These are phyloP conservation scores for Galbula dea DNA, from an alignment of 2,113 vertebrate species.

Conservation along the genomic window DNA sequence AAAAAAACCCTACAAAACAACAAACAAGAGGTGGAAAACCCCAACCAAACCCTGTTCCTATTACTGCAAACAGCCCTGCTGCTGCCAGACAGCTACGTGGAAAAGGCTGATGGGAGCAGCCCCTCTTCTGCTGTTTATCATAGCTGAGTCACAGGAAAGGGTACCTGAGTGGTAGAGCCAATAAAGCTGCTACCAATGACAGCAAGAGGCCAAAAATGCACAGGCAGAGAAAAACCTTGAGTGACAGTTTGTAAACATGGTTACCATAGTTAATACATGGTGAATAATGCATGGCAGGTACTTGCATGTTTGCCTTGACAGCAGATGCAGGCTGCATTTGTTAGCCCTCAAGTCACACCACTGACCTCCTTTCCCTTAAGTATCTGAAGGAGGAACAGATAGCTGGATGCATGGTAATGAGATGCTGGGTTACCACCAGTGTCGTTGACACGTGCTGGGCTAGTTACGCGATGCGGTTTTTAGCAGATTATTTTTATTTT, in stretches of 20 bases:
- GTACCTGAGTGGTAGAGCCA: background rate
- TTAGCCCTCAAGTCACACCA: background rate
- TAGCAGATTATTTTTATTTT: background rate
- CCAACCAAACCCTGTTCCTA: background rate
- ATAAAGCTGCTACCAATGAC: background rate
- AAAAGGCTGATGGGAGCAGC: background rate
- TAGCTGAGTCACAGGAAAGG: background rate
- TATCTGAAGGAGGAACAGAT: background rate
- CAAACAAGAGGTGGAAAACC: too few relatives aligned
- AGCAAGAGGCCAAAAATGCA: background rate
- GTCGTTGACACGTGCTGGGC: background rate
- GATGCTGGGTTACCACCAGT: background rate
- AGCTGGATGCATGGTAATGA: fast-evolving
- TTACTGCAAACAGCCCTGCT: background rate
- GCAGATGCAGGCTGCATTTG: background rate
- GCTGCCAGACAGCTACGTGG: background rate
- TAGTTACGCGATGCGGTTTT: background rate
- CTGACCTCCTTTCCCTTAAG: background rate
- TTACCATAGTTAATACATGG: background rate
- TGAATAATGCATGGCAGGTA: background rate
- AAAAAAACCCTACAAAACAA: fast-evolving
- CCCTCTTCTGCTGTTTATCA: background rate
- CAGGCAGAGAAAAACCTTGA: background rate
- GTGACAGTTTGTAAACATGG: background rate
- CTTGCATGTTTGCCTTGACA: fast-evolving